Base-by-base conservation (phyloP, 2,888 invertebrate species). In the Chloroclysta siterata region DNA sequence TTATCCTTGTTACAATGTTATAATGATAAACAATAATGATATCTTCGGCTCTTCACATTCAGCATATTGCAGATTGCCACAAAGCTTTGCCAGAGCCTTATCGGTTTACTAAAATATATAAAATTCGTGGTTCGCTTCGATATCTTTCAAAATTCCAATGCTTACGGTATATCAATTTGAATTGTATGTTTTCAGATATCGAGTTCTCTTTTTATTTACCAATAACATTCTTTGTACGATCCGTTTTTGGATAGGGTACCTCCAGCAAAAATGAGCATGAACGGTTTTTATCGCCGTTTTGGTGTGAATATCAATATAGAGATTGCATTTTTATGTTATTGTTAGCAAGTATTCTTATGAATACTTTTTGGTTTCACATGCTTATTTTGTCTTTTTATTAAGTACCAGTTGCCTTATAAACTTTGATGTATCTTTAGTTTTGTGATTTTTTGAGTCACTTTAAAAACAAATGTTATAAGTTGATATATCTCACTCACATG, bases 161-260 rank as follows among this genome's bases (percentile, higher is more conserved):
- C 76, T 77, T 77, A 77, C 75, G 72, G 72, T 69, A 67, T 68
- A 72, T 69, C 70, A 65, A 74, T 76, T 75, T 72, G 67, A 71
- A 73, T 75, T 76, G 78, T 72, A 72, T 74, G 71, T 68, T 71
- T 72, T 75, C 63, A 64, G 63, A 66, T 69, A 56, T 66, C 44
- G 58, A 17, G 47, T 66, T 65, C 54, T 48, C 41, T 13, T 33
- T 54, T 28, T 56, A 50, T 72, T 61, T 62, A 42, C 46, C 57
- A 73, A 74, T 79, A 74, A 75, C 68, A 75, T 70, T 72, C 71
- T 72, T 75, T 74, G 73, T 67, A 51, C 61, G 67, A 65, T 67
- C 0, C 66, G 52, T 63, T 63, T 61, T 69, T 60, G 55, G 59
- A 54, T 56, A 63, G 51, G 46, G 65, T 48, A 56, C 33, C n/a